Base-by-base conservation (phyloP, 2,888 invertebrate genomes). In the Ectemnius cavifrons region DNA sequence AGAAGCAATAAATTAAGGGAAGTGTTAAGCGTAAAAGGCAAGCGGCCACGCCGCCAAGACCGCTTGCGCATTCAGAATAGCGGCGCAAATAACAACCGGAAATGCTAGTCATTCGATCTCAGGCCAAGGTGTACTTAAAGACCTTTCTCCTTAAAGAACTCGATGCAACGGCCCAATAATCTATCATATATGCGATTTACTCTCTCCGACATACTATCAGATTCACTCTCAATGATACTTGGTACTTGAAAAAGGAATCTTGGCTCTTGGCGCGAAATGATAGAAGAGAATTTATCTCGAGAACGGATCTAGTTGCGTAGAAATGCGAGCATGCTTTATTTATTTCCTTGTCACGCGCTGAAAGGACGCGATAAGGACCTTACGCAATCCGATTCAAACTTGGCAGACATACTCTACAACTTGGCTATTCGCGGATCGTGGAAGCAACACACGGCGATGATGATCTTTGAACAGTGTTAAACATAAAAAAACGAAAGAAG, bases 51-150 rank as follows among this genome's bases (percentile, higher is more conserved):
- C 63, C 93, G 93, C 79, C 91, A 92, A 75, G 93, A 93, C 80
- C 92, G 92, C 83, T 91, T 92, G 84, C 92, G 92, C 87, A 91
- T 91, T 82, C 88, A 92, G 83, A 91, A 92, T 85, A 93, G 93
- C 84, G 92, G 93, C 79, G 93, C 92, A 84, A 94, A 93, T 90
- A 94, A 94, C 89, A 93, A 94, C 87, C 93, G 94, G 89, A 93
- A 93, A 91, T 93, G 93, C 92, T 93, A 91, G 91, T 87, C 86
- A 84, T 81, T 78, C 79, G 86, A 87, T 88, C 87, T 87, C 87
- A 87, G 85, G 84, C 83, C 85, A 87, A 84, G 83, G 86, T 87
- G 86, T 86, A 85, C 80, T 83, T 79, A 81, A 83, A 79, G 79
- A 81, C 81, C 79, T 84, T 83, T 77, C 72, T 83, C 79, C 79